These are phyloP conservation scores for Leptinotarsa rubiginosa DNA, from an alignment of 2,888 invertebrate species.

Conservation along the genomic window DNA sequence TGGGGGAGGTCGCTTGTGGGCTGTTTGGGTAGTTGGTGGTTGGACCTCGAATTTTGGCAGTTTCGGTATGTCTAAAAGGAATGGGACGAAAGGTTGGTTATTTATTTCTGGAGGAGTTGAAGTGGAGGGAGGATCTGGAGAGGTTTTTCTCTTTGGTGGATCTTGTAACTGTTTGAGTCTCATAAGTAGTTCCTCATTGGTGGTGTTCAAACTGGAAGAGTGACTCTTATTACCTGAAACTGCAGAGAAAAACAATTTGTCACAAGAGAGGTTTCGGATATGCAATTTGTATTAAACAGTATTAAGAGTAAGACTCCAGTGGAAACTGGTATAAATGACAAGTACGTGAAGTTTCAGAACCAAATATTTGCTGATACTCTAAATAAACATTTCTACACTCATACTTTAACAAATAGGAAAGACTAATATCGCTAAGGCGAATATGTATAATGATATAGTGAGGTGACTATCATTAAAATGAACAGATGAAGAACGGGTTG, in stretches of 20 bases:
- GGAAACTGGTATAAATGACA: no score
- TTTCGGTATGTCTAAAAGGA: slow-evolving; percentile 63
- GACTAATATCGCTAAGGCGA: no score
- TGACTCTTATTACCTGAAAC: slow-evolving; percentile 1
- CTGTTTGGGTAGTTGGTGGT: slow-evolving; percentile 18
- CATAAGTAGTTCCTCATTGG: slow-evolving; percentile 44
- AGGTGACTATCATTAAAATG: no score
- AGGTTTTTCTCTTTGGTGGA: slow-evolving; percentile 27
- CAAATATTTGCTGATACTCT: no score
- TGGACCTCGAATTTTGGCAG: slow-evolving; percentile 58
- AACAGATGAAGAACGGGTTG: no score
- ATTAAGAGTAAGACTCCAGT: no score
- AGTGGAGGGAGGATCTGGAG: slow-evolving; percentile 13
- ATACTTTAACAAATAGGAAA: no score
- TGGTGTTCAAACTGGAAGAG: slow-evolving; percentile 7
- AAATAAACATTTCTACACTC: no score
- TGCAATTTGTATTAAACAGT: no score
- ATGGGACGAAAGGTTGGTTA: slow-evolving; percentile 55
- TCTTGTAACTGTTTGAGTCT: slow-evolving; percentile 41
- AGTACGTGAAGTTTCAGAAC: no score
- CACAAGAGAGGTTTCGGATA: not conserved
- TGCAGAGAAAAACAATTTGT: not conserved
- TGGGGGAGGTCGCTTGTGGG: slow-evolving; percentile 60
- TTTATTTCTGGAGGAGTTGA: slow-evolving; percentile 24
- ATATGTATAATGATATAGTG: no score